phyloP scores from a whole-genome alignment of 2,113 vertebrate genomes.

The Hypanus sabinus region DNA sequence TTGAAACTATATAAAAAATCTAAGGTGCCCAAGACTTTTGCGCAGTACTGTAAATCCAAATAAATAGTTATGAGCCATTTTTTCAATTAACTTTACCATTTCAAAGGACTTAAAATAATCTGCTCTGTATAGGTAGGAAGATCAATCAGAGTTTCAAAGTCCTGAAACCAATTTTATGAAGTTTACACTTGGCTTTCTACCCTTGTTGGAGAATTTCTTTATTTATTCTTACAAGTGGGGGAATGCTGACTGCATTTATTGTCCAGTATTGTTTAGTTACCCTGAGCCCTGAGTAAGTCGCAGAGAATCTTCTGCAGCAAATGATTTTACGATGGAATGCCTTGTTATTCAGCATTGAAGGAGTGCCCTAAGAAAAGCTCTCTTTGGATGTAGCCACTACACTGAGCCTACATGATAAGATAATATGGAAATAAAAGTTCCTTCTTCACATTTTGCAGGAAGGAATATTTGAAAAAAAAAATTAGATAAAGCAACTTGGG shows the following conservation, averaged over 20 bases:
- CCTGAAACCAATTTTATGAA: background rate
- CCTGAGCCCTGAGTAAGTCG: background rate
- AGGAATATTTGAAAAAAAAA: background rate
- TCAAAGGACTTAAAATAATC: background rate
- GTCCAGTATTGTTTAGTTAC: background rate
- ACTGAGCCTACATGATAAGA: background rate
- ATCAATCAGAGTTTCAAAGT: background rate
- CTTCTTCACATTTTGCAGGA: background rate
- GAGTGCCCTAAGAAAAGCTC: no score
- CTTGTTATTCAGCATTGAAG: background rate
- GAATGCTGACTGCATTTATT: background rate
- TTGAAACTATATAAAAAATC: no score
- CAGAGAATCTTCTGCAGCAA: background rate
- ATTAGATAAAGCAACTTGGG: background rate
- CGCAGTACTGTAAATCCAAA: background rate
- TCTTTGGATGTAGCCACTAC: no score
- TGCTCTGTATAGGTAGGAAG: background rate
- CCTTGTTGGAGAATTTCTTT: background rate
- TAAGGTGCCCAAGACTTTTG: no score
- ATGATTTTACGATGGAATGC: background rate
- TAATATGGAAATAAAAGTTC: background rate
- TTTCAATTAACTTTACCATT: background rate
- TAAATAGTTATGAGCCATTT: background rate
- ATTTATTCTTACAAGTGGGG: background rate
- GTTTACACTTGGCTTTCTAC: background rate